Base-by-base conservation (phyloP, 1,140 invertebrate genomes). In the Cotesia vestalis region DNA sequence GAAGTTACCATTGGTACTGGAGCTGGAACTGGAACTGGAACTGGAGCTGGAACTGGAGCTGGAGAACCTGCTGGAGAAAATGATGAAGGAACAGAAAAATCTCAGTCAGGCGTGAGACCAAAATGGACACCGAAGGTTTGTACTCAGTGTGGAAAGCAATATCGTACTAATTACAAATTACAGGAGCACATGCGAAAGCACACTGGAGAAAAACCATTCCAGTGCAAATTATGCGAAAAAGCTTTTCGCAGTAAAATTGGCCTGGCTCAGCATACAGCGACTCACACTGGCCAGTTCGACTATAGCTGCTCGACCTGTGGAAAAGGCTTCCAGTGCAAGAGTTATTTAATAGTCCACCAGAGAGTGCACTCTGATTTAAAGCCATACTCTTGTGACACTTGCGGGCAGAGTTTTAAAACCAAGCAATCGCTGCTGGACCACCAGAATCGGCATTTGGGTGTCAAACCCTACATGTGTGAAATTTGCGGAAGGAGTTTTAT, bases 401-500 rank as follows among this genome's bases (percentile, higher is more conserved):
- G 92, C 79, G 86, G 88, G 2, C 90, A 91, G 77, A 88, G 89
- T 75, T 93, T 93, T 76, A 93, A 93, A 83, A 91, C 91, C 0
- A 92, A 93, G 80, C 90, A 93, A 75, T 91, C 92, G 3, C 83
- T 94, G 0, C 83, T 92, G 57, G 94, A 95, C 78, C 94, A 95
- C 80, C 90, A 93, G 57, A 93, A 94, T 79, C 91, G 93, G 1
- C 94, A 96, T 84, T 90, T 94, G 3, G 94, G 94, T 2, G 90
- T 94, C 9, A 93, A 95, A 76, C 94, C 94, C 0, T 95, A 93
- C 81, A 90, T 91, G 73, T 96, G 94, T 82, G 92, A 91, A 73
- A 90, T 91, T 75, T 95, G 94, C 83, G 91, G 92, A 3, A 88
- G 93, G 69, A 88, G 92, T 59, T 97, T 97, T 79, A 95, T 94